Evolutionary conservation across 2,888 invertebrate species (phyloP), one percentile per base, ranked within the genome.

Genomic region (Endomychus coccineus): DNA sequence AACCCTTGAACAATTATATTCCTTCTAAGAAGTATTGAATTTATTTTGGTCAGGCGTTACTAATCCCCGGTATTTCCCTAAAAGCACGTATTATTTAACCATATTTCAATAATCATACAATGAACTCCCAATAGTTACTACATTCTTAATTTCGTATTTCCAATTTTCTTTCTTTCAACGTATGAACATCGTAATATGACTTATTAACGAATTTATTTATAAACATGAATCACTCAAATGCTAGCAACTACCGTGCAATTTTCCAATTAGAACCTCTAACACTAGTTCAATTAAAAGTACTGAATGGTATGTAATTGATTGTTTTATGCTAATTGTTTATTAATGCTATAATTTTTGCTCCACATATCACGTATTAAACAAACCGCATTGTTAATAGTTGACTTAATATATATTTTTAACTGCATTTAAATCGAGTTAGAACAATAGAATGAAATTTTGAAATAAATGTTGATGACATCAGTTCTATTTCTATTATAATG

Each of bases 351-450:
- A 33, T 33, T 33, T 33, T 33, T 37, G 27, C 31, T 31, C 36
- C 19, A 37, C 31, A 37, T 37, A 38, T 38, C 35, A 33, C 36
- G 34, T 41, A 43, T 43, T 37, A 43, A 41, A 43, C 43, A 44
- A 40, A 42, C 43, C 39, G 37, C 46, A 46, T 46, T 46, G 44
- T 46, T 46, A 22, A 30, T 25, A 34, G 39, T 40, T 44, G 44
- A 46, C 41, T 39, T 34, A 46, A 46, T 43, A 35, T 25, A 43
- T 46, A 46, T 46, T 46, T 46, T 44, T 46, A 46, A 46, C 46
- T 44, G 38, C 42, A 46, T 41, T 43, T 39, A 43, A 46, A 46
- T 44, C 34, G 29, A 46, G 40, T 46, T 44, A 44, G 36, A 41
- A 44, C 40, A 46, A 42, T 46, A 40, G 39, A 39, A 27, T 29